Conservation (phyloP, 1,140 invertebrate species). For the Heterodera schachtii region DNA sequence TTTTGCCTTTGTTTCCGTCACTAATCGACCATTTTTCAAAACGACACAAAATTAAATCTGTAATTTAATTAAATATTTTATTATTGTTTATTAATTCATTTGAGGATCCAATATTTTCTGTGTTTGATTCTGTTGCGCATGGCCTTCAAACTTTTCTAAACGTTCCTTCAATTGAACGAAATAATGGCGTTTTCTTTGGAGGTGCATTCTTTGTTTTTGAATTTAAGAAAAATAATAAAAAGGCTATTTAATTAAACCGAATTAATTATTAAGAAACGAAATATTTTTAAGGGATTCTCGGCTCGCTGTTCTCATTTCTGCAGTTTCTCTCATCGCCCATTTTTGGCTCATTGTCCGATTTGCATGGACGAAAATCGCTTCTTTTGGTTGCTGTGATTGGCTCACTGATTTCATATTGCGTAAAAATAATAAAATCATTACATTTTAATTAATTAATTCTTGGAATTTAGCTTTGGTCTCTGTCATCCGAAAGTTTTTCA, state of each 20-base stretch:
- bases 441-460: conserved; percentile 14
- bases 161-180: conserved; percentile 48
- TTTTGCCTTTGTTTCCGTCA: conserved; percentile 62
- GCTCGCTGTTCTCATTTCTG: conserved; percentile 93
- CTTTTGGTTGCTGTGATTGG: conserved; percentile 81
- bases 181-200: conserved; percentile 63
- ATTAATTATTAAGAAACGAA: too few relatives aligned
- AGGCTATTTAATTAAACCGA: background rate
- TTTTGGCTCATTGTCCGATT: conserved; percentile 89
- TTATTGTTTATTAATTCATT: conserved; percentile 6
- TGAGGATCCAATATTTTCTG: conserved; percentile 56
- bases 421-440: conserved; percentile 37
- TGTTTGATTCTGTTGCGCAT: conserved; percentile 40
- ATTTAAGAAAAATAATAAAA: background rate
- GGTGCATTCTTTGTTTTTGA: conserved; percentile 25
- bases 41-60: conserved; percentile 10
- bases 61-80: conserved; percentile 24
- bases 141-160: conserved; percentile 55
- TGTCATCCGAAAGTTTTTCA: conserved; percentile 79
- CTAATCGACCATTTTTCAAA: conserved; percentile 56
- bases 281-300: conserved; percentile 72
- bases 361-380: conserved; percentile 85
- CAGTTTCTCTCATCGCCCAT: conserved; percentile 93
- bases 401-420: conserved; percentile 63
- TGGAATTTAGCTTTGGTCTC: conserved; percentile 77